Percentiles rank a stretch among this genome's conserved stretches.
Evolutionary conservation across 2,113 vertebrate species (phyloP).

Genomic region (Chroicocephalus ridibundus): DNA sequence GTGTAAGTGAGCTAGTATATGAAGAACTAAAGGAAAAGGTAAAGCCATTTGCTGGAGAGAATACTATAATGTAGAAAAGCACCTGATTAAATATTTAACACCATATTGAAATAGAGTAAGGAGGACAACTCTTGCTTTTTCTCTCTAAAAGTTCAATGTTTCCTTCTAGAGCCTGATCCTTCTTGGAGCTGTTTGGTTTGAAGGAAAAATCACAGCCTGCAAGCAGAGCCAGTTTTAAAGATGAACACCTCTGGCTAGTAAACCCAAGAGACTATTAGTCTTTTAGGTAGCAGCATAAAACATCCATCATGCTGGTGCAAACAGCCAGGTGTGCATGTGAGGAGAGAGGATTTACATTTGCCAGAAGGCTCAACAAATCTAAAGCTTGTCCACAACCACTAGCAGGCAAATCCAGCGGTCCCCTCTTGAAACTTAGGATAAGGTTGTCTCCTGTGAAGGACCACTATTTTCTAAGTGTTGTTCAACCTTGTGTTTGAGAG

Average conservation of each 20-base stretch:
- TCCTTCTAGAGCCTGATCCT: not conserved
- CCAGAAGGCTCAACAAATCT: not conserved
- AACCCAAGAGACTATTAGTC: not conserved
- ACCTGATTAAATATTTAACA: not conserved
- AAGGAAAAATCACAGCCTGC: not conserved
- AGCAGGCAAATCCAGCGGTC: not conserved
- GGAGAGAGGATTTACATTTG: not conserved
- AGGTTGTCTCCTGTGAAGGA: not conserved
- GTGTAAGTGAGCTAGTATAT: not conserved
- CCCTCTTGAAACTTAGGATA: not conserved
- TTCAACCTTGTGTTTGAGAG: not conserved
- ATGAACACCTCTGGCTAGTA: not conserved
- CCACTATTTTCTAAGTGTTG: not conserved
- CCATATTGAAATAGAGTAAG: not conserved
- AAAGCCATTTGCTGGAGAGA: not conserved
- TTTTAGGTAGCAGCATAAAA: not conserved
- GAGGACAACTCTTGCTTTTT: not conserved
- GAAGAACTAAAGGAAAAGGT: not conserved
- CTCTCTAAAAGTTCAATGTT: not conserved
- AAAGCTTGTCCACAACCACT: not conserved
- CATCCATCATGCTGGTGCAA: not conserved
- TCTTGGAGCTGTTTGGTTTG: not conserved
- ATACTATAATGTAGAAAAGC: not conserved
- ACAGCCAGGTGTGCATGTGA: not conserved
- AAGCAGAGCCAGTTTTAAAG: not conserved